phyloP scores from a whole-genome alignment of 2,113 vertebrate genomes.

The Miniopterus natalensis region DNA sequence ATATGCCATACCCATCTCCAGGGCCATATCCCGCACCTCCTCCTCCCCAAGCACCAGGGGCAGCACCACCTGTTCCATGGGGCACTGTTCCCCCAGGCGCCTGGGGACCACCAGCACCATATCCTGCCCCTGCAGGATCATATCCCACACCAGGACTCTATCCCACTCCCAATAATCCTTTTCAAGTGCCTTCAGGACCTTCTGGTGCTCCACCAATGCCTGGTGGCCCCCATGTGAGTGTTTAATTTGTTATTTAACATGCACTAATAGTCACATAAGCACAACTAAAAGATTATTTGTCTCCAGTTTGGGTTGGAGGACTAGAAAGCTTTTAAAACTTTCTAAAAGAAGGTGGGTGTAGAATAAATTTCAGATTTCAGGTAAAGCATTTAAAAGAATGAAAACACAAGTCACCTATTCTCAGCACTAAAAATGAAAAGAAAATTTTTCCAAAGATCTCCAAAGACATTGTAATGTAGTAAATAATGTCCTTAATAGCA shows the following conservation, averaged over 20 bases:
- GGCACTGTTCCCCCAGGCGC: slow-evolving; percentile 90
- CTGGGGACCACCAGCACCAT: slow-evolving; percentile 90
- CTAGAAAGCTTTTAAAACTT: slow-evolving; percentile 52
- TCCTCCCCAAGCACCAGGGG: slow-evolving; percentile 89
- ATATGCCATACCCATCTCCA: slow-evolving; percentile 89
- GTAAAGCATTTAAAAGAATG: slow-evolving; percentile 25
- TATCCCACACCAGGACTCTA: slow-evolving; percentile 90
- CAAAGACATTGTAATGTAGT: not conserved
- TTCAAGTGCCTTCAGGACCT: slow-evolving; percentile 90
- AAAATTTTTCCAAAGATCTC: not conserved
- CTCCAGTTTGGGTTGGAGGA: not conserved
- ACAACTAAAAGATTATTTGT: slow-evolving; percentile 3
- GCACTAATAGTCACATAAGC: not conserved
- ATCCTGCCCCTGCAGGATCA: slow-evolving; percentile 88
- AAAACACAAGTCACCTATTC: not conserved
- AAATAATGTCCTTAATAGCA: not conserved
- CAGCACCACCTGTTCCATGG: slow-evolving; percentile 89
- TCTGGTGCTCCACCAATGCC: slow-evolving; percentile 89
- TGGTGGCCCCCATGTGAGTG: slow-evolving; percentile 90
- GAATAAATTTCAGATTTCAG: not conserved
- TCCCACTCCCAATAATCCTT: slow-evolving; percentile 88
- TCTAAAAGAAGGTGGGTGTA: not conserved
- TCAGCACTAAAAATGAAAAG: not conserved
- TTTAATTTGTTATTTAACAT: not conserved
- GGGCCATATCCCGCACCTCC: slow-evolving; percentile 89